Evolutionary conservation across 2,888 invertebrate species (phyloP), one percentile per base, ranked within the genome.

Genomic region (Cyclophora punctaria): DNA sequence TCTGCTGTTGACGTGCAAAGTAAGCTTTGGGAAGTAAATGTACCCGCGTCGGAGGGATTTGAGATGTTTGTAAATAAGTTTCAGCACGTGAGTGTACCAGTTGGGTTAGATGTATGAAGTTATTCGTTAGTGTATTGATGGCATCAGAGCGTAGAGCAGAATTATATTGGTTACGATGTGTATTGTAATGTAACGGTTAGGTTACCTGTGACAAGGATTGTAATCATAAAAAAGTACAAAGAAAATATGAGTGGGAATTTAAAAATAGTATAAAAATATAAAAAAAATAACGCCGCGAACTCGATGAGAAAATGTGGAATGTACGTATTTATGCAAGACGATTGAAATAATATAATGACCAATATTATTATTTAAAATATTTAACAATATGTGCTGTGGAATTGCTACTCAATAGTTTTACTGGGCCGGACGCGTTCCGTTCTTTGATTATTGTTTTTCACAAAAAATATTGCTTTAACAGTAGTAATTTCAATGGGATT

Each of bases 211-310:
- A 67, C 71, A 68, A 66, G 73, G 69, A 74, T 72, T 71, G 74
- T 77, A 75, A 80, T 77, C 71, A 75, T 70, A 76, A 80, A 65
- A 64, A 81, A 84, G 84, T 84, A 84, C 84, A 84, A 84, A 84
- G 77, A 71, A 72, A 72, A 75, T 71, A 69, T 73, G 75, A 74
- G 66, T 73, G 78, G 70, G 66, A 69, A 71, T 68, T 48, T 67
- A 69, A 20, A 66, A 68, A 64, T 69, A 61, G 66, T 72, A 66
- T 67, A 66, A 69, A 67, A 67, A 66, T 37, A 37, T 20, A 66
- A 66, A 63, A 60, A 58, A 60, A 66, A 59, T 62, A 62, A 71
- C 67, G 73, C 59, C 66, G 56, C 66, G 68, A 66, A 66, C 55
- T 67, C 66, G 64, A 67, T 67, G 67, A 67, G 67, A 71, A 72